Evolutionary conservation across 2,113 vertebrate genomes (phyloP).

Genomic region (Tyrannus savana): DNA sequence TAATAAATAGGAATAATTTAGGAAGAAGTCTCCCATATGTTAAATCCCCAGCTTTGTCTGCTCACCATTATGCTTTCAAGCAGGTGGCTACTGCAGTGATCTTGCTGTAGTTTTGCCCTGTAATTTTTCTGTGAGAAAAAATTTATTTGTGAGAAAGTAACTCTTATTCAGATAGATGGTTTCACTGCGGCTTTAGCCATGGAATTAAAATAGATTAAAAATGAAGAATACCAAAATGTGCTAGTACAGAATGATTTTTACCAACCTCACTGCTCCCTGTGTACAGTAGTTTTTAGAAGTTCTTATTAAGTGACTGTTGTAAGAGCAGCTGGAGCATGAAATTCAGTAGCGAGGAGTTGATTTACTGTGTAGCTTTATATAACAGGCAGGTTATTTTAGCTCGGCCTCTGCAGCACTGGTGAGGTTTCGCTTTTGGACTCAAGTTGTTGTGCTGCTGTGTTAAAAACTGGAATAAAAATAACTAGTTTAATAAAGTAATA

Average conservation of each 20-base stretch:
- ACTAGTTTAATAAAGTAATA: not conserved
- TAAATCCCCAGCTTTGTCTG: not conserved
- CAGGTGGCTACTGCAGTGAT: not conserved
- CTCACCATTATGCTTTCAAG: not conserved
- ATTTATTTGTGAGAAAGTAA: not conserved
- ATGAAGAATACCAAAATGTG: not conserved
- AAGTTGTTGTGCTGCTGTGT: not conserved
- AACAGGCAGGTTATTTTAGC: slow-evolving; percentile 56
- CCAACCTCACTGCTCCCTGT: not conserved
- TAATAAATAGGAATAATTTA: not conserved
- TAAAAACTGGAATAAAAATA: not conserved
- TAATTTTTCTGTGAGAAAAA: not conserved
- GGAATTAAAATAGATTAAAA: not conserved
- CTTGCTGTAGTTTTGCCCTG: not conserved
- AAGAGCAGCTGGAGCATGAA: slow-evolving; percentile 37
- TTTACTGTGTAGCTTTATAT: slow-evolving; percentile 54
- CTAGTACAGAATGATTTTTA: not conserved
- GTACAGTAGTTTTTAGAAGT: not conserved
- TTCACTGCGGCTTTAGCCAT: not conserved
- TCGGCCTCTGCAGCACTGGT: not conserved
- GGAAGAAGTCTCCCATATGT: not conserved
- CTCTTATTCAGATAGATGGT: not conserved
- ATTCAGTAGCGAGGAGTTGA: slow-evolving; percentile 31
- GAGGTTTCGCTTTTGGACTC: slow-evolving; percentile 12
- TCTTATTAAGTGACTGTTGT: not conserved